Base-by-base conservation (phyloP, 2,797 vertebrate genomes). In the Chloroceryle amazona region DNA sequence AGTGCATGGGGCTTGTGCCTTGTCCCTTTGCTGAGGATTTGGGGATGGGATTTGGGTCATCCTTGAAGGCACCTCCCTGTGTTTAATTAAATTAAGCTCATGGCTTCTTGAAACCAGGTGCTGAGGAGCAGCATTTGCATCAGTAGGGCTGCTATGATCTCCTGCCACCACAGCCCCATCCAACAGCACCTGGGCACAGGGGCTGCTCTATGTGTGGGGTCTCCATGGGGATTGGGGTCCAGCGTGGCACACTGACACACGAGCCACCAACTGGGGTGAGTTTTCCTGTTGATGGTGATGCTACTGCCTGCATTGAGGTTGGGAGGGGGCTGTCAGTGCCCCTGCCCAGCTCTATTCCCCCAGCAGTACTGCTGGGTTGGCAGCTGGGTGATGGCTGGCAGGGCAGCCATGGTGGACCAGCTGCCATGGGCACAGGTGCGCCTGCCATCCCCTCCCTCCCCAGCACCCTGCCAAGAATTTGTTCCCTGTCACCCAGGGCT, bases 401-500 rank as follows among this genome's bases (percentile, higher is more conserved):
- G 22, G 41, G 2, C 3, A 18, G 49, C 41, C 4, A 3, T 11
- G 15, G 35, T 0, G 0, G 68, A 37, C 68, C 85, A 90, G 85
- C 91, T 89, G 89, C 63, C 23, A 2, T 2, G 7, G 71, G 71
- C 80, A 71, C 90, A 81, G 66, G 57, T 78, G 82, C 61, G 76
- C 31, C 61, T 39, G 31, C 47, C 1, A 2, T 94, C 37, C n/a
- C 61, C 61, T 94, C 81, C 78, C 78, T 85, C 37, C 33, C 18
- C 29, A 39, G 28, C 15, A 16, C 54, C 46, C 62, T 96, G 93
- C 85, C 93, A 96, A 91, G 93, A 91, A 94, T 95, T 92, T 95
- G 76, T 91, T 95, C 91, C 71, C 75, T 89, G 51, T 93, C 0
- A 2, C 58, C 28, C 3, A 3, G 63, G 91, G 44, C 47, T 96